Base-by-base conservation (phyloP, 2,888 invertebrate species). In the Drosophila nr. perissopoda region DNA sequence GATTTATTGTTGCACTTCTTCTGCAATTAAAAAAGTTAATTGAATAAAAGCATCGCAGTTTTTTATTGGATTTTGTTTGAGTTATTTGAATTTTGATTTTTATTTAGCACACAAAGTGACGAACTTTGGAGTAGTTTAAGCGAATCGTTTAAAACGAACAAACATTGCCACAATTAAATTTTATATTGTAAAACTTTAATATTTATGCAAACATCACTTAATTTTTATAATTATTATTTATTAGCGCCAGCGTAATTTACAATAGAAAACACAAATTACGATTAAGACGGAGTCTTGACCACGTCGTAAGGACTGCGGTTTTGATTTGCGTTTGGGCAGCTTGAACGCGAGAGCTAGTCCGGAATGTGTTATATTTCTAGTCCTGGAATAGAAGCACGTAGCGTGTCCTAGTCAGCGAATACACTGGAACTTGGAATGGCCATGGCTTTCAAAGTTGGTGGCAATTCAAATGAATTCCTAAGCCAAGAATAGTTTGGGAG, bases 251-350 rank as follows among this genome's bases (percentile, higher is more conserved):
- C 45, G 27, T n/a, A 53, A 42, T 56, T 63, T 78, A 85, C 91
- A 87, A 80, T 76, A 81, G 21, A 45, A 68, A 81, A 82, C 81
- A 81, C 85, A 76, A 83, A 25, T 45, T 16, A 1, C 16, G 11
- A 25, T 25, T 45, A 8, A 45, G 25, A 25, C 45, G 45, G 16
- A 87, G 90, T 88, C 89, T 91, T 91, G 92, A 92, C 92, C 91
- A 91, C 89, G 82, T 92, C 90, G 90, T 89, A 91, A 87, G 75
- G 82, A 83, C 80, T 77, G 74, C 73, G 76, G 73, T 72, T 83
- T 76, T 87, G 82, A 89, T 89, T 89, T 89, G 87, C 91, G 87
- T 90, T 83, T 76, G 70, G 48, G 11, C 49, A 48, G 68, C 63
- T 56, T 64, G 54, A 54, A 48, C 77, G 70, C 69, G 77, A 82